Evolutionary conservation across 2,113 vertebrate species (phyloP), one percentile per base, ranked within the genome.

Genomic region (Neogobius melanostomus): DNA sequence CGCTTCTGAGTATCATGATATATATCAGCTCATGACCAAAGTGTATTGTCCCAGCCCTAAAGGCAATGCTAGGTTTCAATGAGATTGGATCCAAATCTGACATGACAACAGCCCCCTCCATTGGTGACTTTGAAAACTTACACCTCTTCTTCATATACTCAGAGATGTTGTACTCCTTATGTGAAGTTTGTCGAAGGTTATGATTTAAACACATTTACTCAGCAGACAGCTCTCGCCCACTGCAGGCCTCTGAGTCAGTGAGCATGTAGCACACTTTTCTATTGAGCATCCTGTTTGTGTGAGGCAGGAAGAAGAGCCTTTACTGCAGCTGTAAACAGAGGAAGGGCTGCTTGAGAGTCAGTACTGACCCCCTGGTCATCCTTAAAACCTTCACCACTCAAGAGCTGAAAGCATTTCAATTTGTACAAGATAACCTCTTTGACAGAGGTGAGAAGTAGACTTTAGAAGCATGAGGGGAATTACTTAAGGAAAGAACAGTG

Each of bases 381-480:
- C 68, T 71, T 77, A 72, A 82, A 84, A 70, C 79, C 9, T 2
- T 71, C 62, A 57, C 60, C 69, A 7, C 75, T 84, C 61, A 65
- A 83, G 68, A 64, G 60, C 28, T 64, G 61, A 81, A 79, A 63
- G 67, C 68, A 68, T 70, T 84, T 79, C 62, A 70, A 53, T 84
- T 81, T 74, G 54, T 51, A 64, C 42, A 8, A 52, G 54, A 70
- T 80, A 69, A 80, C 79, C 76, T 79, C 74, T 69, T 36, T 10
- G 8, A 17, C 64, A 54, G 73, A 81, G 70, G 66, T 66, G 21
- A 67, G 59, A 42, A 63, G 64, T 50, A 71, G 53, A 65, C 66
- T n/a, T 5, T 42, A 45, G 44, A 66, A 6, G 17, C 15, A 16
- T 82, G 79, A 57, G 8, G 11, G 45, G 77, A 78, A 84, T 74